Base-by-base conservation (phyloP, 2,113 vertebrate species). In the Pomatorhinus ruficollis region DNA sequence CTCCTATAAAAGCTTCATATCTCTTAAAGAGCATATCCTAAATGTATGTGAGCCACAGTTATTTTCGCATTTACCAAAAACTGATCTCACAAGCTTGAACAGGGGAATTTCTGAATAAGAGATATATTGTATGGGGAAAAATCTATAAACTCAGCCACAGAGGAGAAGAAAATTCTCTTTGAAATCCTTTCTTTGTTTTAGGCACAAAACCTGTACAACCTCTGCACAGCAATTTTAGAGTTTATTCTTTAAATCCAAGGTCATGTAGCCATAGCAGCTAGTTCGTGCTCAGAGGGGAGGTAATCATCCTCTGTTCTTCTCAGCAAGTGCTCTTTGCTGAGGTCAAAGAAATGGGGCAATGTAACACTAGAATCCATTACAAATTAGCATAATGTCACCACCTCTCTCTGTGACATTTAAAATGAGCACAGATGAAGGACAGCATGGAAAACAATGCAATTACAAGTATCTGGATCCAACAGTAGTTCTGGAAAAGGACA, bases 191-290 rank as follows among this genome's bases (percentile, higher is more conserved):
- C 90, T 96, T 97, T 97, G 84, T 97, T 92, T 97, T 83, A 91
- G 96, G 87, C 81, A 94, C 66, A 89, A 96, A 97, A 97, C 49
- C 92, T 95, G 83, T 75, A 90, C 80, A 94, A 93, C 69, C 95
- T 96, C 75, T 87, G 57, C 61, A 90, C 94, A 96, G 85, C 64
- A 90, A 94, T 89, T 95, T 84, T 75, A 82, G 27, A 95, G 39
- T 97, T 97, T 97, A 92, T 96, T 87, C 95, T 97, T 97, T 93
- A 97, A 98, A 96, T 71, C 87, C 91, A 90, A 92, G 80, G 88
- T 95, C 95, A 97, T 56, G 85, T 53, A 97, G 89, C 71, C 78
- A 37, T 83, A 96, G 80, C 50, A 96, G 54, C 94, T 93, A 96
- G 74, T 89, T 94, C 91, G 89, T 53, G 92, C 88, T 97, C 90